Evolutionary conservation across 2,888 invertebrate species (phyloP).

Genomic region (Trichogramma dendrolimi): DNA sequence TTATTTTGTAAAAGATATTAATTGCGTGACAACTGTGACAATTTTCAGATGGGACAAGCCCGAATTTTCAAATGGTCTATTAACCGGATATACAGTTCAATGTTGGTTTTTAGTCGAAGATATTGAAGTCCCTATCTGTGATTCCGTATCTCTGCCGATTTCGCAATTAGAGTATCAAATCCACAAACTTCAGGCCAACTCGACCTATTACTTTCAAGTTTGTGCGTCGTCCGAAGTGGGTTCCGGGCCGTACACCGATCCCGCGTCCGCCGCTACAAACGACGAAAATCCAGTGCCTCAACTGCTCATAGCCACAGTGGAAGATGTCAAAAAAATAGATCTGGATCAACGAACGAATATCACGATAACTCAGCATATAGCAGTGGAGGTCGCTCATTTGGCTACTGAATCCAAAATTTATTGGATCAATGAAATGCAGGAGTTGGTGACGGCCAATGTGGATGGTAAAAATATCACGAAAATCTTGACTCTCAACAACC

Average conservation of each 20-base stretch:
- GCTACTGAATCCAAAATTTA: slow-evolving; percentile 71
- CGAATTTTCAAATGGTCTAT: slow-evolving; percentile 66
- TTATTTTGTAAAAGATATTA: neutral
- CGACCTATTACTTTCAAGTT: slow-evolving; percentile 68
- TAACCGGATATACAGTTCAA: slow-evolving; percentile 67
- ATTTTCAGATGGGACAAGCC: slow-evolving; percentile 80
- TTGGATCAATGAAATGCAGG: slow-evolving; percentile 77
- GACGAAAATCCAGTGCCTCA: slow-evolving; percentile 75
- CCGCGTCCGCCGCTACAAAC: slow-evolving; percentile 64
- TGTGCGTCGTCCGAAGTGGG: slow-evolving; percentile 78
- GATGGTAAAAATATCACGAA: slow-evolving; percentile 57
- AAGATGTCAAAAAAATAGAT: slow-evolving; percentile 72
- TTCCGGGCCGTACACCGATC: slow-evolving; percentile 66
- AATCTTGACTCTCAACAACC: slow-evolving; percentile 58
- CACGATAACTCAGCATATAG: slow-evolving; percentile 63
- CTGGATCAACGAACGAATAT: slow-evolving; percentile 66
- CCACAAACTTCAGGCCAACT: slow-evolving; percentile 58
- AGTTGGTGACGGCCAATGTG: slow-evolving; percentile 63
- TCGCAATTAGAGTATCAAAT: slow-evolving; percentile 59
- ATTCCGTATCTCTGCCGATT: slow-evolving; percentile 55
- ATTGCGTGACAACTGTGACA: neutral
- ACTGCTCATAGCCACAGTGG: slow-evolving; percentile 69
- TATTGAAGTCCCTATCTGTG: slow-evolving; percentile 56
- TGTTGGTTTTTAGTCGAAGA: slow-evolving; percentile 62
- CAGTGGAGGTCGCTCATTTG: slow-evolving; percentile 66